Base-by-base conservation (phyloP, 2,888 invertebrate genomes). In the Meteorus colon region DNA sequence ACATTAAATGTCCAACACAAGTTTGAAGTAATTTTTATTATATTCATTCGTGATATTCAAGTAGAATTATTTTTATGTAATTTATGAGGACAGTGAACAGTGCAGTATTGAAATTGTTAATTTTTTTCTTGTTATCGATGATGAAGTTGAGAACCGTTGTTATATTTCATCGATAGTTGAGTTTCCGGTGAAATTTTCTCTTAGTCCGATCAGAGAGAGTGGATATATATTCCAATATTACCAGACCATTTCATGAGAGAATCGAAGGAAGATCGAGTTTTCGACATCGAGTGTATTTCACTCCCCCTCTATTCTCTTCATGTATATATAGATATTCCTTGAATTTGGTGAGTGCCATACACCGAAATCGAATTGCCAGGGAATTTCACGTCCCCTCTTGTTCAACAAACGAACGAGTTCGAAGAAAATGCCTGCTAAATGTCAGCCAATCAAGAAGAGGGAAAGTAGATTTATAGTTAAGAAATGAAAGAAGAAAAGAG, bases 391-490 rank as follows among this genome's bases (percentile, higher is more conserved):
- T 70, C 45, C 55, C 74, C 29, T 70, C 74, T 68, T 73, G 60
- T 74, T 69, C 70, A 8, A 55, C 19, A 62, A 63, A 66, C 55
- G 69, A 70, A 27, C 68, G 65, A 67, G 48, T 72, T 62, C 74
- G 74, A 72, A 76, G 76, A 63, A 71, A 74, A 71, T 78, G 45
- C 37, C 62, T 77, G 79, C 78, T 79, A 80, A 80, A 74, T 70
- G 80, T 80, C 77, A 79, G 73, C 78, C 81, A 82, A 82, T 82
- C 81, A 75, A 74, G 55, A 55, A 31, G 76, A 70, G 78, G 78
- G 69, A 72, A 76, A 80, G 55, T 77, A 80, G 80, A 83, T 84
- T 81, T 80, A 80, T 77, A 55, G 78, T 76, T 75, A 76, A 69
- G 76, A 78, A 80, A 78, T 73, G 75, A 48, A 48, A 48, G 14